These are phyloP conservation scores for Brachymystax lenok DNA, from an alignment of 2,797 vertebrate genomes.

Conservation along the genomic window DNA sequence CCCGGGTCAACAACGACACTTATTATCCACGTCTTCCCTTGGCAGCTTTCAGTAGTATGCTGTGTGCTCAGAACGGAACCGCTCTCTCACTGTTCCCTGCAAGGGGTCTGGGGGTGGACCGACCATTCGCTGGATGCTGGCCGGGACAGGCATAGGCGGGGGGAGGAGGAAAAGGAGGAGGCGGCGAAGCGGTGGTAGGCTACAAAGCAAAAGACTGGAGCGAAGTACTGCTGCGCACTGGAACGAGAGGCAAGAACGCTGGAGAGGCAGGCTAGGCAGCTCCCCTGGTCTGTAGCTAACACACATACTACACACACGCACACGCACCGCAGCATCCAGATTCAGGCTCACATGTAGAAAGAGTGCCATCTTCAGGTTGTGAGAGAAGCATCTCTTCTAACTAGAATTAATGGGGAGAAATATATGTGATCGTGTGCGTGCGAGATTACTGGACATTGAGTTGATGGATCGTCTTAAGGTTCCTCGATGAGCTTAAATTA, in stretches of 20 bases:
- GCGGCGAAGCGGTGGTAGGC: conserved; percentile 20
- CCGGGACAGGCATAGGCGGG: conserved; percentile 34
- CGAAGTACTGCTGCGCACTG: conserved; percentile 68
- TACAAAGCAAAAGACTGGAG: conserved; percentile 33
- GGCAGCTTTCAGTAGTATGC: conserved; percentile 36
- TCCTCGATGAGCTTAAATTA: neutral
- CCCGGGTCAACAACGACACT: conserved; percentile 22
- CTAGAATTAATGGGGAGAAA: neutral
- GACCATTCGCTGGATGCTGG: conserved; percentile 37
- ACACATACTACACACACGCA: conserved; percentile 12
- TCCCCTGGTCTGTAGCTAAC: conserved; percentile 39
- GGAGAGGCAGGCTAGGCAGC: conserved; percentile 63
- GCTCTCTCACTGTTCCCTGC: conserved; percentile 40
- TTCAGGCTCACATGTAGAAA: conserved; percentile 26
- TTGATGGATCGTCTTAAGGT: neutral
- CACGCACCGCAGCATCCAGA: conserved; percentile 2
- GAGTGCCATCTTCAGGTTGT: conserved; percentile 69
- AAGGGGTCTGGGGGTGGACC: conserved; percentile 27
- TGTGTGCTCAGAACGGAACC: conserved; percentile 32
- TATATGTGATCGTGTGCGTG: too few relatives aligned
- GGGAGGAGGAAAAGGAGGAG: conserved; percentile 14
- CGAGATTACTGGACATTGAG: neutral
- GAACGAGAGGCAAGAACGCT: conserved; percentile 55
- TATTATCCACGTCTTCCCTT: conserved; percentile 30
- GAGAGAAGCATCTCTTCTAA: neutral